phyloP scores from a whole-genome alignment of 2,797 vertebrate species.

The Natrix natrix region DNA sequence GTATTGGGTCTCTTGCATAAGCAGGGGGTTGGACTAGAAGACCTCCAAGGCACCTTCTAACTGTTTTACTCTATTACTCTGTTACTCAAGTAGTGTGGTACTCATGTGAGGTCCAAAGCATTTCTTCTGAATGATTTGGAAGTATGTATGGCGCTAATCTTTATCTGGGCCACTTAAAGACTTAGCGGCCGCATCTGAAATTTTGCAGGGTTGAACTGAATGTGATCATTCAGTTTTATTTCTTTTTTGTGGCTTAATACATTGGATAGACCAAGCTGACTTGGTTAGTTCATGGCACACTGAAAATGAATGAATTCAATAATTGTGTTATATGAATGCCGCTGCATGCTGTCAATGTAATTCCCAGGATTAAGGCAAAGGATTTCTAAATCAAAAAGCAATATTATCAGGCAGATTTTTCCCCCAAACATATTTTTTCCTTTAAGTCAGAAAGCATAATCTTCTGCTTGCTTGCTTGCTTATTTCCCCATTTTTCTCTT shows the following conservation, averaged over 20 bases:
- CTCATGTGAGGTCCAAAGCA: not conserved
- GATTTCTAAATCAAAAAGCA: not conserved
- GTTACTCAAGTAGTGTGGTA: not conserved
- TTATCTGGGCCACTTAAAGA: not conserved
- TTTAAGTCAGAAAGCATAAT: not conserved
- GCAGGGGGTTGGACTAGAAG: not conserved
- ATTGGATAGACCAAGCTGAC: not conserved
- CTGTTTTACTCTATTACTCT: not conserved
- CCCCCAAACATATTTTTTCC: not conserved
- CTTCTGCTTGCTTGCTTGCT: not conserved
- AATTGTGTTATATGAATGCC: not conserved
- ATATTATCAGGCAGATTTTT: not conserved
- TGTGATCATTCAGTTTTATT: not conserved
- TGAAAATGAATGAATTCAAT: not conserved
- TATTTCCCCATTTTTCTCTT: not conserved
- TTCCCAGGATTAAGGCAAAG: not conserved
- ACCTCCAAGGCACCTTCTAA: not conserved
- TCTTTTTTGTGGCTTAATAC: not conserved
- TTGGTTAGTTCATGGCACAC: not conserved
- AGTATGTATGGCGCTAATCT: not conserved
- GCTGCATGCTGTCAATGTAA: not conserved
- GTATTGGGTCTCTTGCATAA: not conserved
- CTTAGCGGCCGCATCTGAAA: not conserved
- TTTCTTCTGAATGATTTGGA: not conserved
- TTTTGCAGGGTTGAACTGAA: not conserved